A percentile compares a stretch with the other conserved stretches of the same genome.
Conservation (phyloP, 2,888 invertebrate genomes). For the Lottia scabra region DNA sequence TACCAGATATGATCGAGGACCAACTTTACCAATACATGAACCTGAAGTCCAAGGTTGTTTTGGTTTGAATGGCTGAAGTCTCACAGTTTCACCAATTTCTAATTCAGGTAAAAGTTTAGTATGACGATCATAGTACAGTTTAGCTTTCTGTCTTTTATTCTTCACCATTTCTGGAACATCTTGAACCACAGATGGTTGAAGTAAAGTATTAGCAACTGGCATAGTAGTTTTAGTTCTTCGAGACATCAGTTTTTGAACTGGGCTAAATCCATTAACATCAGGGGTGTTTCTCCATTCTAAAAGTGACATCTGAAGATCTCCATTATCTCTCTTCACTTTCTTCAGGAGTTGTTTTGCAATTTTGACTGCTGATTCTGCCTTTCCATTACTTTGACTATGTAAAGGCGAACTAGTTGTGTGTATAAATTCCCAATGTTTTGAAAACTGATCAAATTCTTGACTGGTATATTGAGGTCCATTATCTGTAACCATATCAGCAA, state of each 20-base stretch:
- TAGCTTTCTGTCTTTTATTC: neutral
- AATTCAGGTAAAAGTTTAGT: neutral
- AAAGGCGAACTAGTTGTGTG: neutral
- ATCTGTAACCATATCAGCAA: neutral
- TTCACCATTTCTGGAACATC: neutral
- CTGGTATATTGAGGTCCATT: neutral
- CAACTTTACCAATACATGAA: neutral
- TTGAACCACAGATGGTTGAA: neutral
- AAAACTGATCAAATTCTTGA: neutral
- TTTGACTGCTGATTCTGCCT: conserved; percentile 1
- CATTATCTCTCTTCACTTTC: neutral
- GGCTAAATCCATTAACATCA: neutral
- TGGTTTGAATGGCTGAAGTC: neutral
- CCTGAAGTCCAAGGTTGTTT: neutral
- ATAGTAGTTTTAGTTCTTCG: conserved; percentile 1
- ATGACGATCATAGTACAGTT: neutral
- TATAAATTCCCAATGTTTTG: neutral
- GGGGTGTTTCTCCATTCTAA: neutral
- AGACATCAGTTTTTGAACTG: neutral
- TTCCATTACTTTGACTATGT: conserved; percentile 1
- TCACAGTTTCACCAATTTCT: neutral
- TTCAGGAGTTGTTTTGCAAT: neutral
- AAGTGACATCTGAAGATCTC: neutral
- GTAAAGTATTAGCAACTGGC: neutral
- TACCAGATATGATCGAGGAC: neutral